Percentiles rank a stretch among this genome's conserved stretches.
phyloP scores from a whole-genome alignment of 2,113 vertebrate species.

The Benitochromis conjunctus region DNA sequence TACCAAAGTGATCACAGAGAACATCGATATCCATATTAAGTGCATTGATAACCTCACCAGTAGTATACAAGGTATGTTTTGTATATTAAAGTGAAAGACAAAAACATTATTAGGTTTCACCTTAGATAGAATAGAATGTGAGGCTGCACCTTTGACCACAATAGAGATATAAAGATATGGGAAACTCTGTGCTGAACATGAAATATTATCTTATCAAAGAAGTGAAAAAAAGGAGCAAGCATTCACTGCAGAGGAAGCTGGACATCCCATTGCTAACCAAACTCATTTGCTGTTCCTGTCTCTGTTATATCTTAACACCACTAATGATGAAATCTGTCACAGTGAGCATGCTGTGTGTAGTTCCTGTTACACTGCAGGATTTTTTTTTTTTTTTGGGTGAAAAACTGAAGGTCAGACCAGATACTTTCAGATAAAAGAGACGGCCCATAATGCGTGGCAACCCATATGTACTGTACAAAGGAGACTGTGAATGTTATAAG shows the following conservation, averaged over 20 bases:
- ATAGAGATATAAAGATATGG: not conserved
- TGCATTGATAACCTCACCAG: not conserved
- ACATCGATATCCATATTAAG: not conserved
- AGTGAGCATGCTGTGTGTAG: not conserved
- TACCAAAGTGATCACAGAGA: not conserved
- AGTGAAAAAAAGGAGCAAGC: not conserved
- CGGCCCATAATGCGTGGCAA: not conserved
- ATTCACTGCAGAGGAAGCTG: not conserved
- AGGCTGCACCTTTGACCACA: not conserved
- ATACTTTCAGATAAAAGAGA: not conserved
- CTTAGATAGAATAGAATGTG: not conserved
- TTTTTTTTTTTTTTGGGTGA: not conserved
- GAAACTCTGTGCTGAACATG: not conserved
- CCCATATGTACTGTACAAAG: not conserved
- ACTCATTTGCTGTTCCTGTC: not conserved
- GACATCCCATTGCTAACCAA: not conserved
- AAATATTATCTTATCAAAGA: not conserved
- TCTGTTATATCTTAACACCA: not conserved
- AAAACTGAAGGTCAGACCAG: not conserved
- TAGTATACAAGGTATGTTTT: not conserved
- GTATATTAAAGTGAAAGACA: not conserved
- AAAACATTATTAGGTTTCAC: not conserved
- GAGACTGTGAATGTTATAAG: not conserved
- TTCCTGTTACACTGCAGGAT: not conserved
- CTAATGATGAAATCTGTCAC: not conserved